phyloP scores from a whole-genome alignment of 2,888 invertebrate species.

The Troilus luridus region DNA sequence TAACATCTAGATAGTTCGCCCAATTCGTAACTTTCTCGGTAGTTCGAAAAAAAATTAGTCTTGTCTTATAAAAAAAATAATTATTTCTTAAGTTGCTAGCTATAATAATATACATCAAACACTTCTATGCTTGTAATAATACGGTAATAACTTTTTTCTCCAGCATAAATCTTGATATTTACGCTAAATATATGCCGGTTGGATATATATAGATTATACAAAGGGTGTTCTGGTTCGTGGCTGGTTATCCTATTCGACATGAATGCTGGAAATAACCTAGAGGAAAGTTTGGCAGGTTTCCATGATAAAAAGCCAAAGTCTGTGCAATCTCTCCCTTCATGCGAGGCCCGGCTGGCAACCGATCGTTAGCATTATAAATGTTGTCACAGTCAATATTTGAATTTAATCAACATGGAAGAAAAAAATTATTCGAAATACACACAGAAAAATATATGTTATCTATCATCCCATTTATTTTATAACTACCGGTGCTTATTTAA shows the following conservation, averaged over 20 bases:
- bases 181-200: neutral
- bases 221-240: neutral
- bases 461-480: too few species aligned
- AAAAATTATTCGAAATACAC: neutral
- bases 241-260: slow-evolving; percentile 2
- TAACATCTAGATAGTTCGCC: too few species aligned
- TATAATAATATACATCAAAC: too few species aligned
- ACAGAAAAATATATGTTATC: too few species aligned
- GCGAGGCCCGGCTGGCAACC: neutral
- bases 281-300: slow-evolving; percentile 5
- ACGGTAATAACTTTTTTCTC: too few species aligned
- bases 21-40: too few species aligned
- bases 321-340: neutral
- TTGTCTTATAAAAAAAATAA: too few species aligned
- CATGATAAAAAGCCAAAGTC: slow-evolving; percentile 3
- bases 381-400: neutral
- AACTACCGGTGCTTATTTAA: too few species aligned
- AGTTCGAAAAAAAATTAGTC: too few species aligned
- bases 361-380: slow-evolving; percentile 16
- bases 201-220: neutral
- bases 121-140: too few species aligned
- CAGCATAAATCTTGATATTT: neutral
- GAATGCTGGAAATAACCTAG: slow-evolving; percentile 7
- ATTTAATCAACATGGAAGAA: neutral
- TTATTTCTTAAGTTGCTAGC: too few species aligned